phyloP scores from a whole-genome alignment of 2,888 invertebrate genomes.

The Heliconius hortense region DNA sequence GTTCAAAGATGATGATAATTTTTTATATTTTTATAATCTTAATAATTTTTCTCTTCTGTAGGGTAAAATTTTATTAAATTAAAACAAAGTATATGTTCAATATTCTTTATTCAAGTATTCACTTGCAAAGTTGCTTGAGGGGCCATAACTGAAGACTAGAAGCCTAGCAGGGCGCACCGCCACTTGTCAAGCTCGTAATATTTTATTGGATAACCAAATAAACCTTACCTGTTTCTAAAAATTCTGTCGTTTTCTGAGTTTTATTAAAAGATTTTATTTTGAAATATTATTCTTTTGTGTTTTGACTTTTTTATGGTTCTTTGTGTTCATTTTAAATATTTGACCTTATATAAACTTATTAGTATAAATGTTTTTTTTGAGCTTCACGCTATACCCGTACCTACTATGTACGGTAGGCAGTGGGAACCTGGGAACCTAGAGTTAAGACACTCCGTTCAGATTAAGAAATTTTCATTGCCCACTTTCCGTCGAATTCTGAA shows the following conservation, averaged over 20 bases:
- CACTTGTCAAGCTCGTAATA: constrained; percentile 80
- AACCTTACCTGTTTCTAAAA: constrained; percentile 66
- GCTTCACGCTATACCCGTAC: too few species aligned
- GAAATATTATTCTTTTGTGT: too few species aligned
- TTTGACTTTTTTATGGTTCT: background rate
- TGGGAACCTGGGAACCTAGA: too few species aligned
- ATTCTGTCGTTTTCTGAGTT: constrained; percentile 48
- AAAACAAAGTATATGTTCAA: constrained; percentile 6
- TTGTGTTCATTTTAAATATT: background rate
- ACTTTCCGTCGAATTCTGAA: too few species aligned
- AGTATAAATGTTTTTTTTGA: too few species aligned
- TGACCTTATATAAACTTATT: background rate
- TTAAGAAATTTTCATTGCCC: too few species aligned
- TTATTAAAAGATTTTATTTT: constrained; percentile 31
- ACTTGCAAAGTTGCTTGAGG: constrained; percentile 53
- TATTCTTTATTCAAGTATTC: constrained; percentile 28
- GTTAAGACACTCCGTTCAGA: too few species aligned
- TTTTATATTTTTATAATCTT: background rate
- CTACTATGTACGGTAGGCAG: too few species aligned
- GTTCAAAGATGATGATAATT: background rate
- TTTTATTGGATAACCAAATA: constrained; percentile 81
- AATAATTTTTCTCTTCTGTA: background rate
- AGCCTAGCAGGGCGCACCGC: constrained; percentile 65
- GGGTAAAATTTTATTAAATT: background rate
- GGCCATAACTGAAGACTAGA: constrained; percentile 67